Conservation (phyloP, 2,113 vertebrate genomes). For the Cervus canadensis region DNA sequence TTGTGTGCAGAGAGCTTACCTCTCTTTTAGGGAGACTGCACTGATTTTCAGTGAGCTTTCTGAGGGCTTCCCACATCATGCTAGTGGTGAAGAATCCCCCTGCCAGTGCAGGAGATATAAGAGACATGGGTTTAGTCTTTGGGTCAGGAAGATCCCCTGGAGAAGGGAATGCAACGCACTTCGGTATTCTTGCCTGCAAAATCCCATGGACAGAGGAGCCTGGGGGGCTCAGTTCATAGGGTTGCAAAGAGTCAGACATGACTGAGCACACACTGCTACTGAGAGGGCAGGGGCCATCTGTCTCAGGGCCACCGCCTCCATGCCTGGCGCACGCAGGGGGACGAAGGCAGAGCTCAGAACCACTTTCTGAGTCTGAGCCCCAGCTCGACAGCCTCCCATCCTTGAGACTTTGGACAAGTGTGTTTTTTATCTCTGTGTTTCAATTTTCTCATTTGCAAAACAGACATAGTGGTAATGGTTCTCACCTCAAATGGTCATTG, state of each 20-base stretch:
- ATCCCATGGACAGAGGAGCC: neutral
- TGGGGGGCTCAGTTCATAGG: neutral
- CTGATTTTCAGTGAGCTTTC: neutral
- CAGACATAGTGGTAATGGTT: neutral
- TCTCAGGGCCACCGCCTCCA: accelerated
- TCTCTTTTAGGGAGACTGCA: neutral
- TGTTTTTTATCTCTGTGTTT: neutral
- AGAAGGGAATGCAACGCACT: neutral
- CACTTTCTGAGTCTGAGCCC: neutral
- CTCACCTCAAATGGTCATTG: neutral
- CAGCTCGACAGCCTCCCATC: neutral
- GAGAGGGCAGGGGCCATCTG: accelerated
- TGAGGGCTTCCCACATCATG: neutral
- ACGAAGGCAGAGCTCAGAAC: neutral
- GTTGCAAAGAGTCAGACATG: neutral
- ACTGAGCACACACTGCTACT: neutral
- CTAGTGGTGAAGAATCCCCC: neutral
- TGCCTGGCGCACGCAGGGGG: neutral
- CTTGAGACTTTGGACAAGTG: neutral
- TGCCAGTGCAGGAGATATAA: neutral
- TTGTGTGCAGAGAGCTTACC: neutral
- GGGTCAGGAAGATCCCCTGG: neutral
- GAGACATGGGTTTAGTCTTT: neutral
- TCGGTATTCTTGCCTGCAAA: neutral
- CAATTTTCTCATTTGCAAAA: neutral